Conservation (phyloP, 2,797 vertebrate genomes). For the Mormyrus hasselquistii region DNA sequence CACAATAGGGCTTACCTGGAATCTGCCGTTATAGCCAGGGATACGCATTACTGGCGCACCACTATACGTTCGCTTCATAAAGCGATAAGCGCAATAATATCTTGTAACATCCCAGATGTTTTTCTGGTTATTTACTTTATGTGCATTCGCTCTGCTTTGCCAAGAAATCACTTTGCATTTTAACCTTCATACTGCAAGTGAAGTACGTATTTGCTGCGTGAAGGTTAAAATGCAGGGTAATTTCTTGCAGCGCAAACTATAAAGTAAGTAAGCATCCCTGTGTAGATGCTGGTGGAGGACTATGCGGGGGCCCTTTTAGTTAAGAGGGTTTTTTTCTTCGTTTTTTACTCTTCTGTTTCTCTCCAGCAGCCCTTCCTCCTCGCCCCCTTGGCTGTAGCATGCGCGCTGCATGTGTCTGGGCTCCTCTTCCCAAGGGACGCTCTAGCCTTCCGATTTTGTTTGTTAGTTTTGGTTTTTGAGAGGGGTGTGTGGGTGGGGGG, state of each 20-base stretch:
- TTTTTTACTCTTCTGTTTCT: slow-evolving; percentile 18
- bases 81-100: not conserved
- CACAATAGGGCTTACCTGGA: not conserved
- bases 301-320: slow-evolving; percentile 31
- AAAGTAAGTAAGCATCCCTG: not conserved
- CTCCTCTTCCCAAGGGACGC: slow-evolving; percentile 18
- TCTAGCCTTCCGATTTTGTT: slow-evolving; percentile 8
- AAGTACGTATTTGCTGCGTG: not conserved
- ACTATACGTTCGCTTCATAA: not conserved
- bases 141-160: not conserved
- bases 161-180: not conserved
- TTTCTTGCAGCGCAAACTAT: not conserved
- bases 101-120: not conserved
- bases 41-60: not conserved
- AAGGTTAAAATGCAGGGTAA: not conserved
- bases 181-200: not conserved
- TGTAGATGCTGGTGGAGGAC: slow-evolving; percentile 12
- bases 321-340: slow-evolving; percentile 20
- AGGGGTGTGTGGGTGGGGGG: not conserved
- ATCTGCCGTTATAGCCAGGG: not conserved
- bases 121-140: not conserved
- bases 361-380: slow-evolving; percentile 28
- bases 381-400: slow-evolving; percentile 35
- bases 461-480: not conserved
- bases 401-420: slow-evolving; percentile 42